phyloP scores from a whole-genome alignment of 2,797 vertebrate species.

The Loris lydekkerianus region DNA sequence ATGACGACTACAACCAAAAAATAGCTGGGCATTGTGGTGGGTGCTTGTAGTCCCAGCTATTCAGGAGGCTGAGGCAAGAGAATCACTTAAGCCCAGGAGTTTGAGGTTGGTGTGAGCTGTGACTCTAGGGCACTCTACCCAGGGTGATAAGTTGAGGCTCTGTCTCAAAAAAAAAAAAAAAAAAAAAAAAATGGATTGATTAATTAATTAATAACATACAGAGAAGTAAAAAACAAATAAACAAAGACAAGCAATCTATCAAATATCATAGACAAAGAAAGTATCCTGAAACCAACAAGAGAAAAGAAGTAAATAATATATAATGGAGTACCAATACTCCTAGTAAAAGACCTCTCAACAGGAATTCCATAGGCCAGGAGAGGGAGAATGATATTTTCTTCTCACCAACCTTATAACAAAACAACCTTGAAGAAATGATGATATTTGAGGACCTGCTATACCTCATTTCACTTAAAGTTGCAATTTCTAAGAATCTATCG shows the following conservation, averaged over 20 bases:
- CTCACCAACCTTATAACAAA: background rate
- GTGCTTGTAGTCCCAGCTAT: no score
- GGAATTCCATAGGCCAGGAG: background rate
- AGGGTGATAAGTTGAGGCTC: no score
- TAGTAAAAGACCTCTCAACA: background rate
- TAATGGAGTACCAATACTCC: background rate
- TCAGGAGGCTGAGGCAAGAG: no score
- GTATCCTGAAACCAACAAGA: background rate
- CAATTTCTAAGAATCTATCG: background rate
- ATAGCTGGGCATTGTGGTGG: no score
- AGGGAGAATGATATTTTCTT: background rate
- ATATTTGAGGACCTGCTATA: background rate
- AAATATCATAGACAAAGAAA: background rate
- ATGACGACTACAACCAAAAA: no score
- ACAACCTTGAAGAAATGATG: background rate
- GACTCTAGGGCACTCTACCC: no score
- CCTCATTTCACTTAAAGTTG: background rate
- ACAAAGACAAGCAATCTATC: background rate
- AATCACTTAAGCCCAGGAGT: no score
- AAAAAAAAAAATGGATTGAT: background rate
- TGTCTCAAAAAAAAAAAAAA: no score
- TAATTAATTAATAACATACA: background rate
- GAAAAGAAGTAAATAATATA: background rate
- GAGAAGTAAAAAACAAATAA: background rate
- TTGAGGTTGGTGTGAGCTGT: no score